These are phyloP conservation scores for Phallusia fumigata DNA, from an alignment of 23 tunicate genomes.

Conservation along the genomic window DNA sequence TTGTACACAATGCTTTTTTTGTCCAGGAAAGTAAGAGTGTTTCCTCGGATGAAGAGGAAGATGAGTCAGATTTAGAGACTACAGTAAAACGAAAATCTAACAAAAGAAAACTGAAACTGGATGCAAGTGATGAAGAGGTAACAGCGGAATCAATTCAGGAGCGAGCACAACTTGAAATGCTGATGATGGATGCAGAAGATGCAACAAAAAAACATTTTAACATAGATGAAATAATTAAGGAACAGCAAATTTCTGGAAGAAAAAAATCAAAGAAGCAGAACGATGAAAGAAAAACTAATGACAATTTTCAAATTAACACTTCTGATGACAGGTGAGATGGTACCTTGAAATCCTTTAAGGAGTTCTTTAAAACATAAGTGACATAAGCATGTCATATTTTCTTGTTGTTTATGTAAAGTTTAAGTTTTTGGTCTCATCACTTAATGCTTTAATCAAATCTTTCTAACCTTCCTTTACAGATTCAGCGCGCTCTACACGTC, in stretches of 20 bases:
- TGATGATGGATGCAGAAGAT: slow-evolving; percentile 75
- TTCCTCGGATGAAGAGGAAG: slow-evolving; percentile 4
- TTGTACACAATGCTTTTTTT: too few species aligned
- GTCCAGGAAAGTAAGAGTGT: too few species aligned
- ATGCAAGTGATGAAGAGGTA: slow-evolving; percentile 15
- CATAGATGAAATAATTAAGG: slow-evolving; percentile 52
- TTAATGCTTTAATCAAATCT: too few species aligned
- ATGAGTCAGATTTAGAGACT: background rate
- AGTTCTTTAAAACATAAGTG: too few species aligned
- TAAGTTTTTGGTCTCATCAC: too few species aligned
- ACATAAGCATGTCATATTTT: too few species aligned
- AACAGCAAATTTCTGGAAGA: slow-evolving; percentile 34
- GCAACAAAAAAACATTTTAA: slow-evolving; percentile 53
- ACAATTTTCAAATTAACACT: slow-evolving; percentile 54
- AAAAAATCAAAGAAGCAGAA: slow-evolving; percentile 31
- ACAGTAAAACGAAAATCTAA: background rate
- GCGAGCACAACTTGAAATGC: slow-evolving; percentile 80
- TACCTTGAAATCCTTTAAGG: too few species aligned
- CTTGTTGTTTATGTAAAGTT: too few species aligned
- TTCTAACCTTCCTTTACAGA: slow-evolving; percentile 40
- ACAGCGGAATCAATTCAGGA: slow-evolving; percentile 35
- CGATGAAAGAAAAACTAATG: slow-evolving; percentile 13
- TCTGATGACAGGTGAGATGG: background rate
- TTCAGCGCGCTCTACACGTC: slow-evolving; percentile 70
- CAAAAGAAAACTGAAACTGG: slow-evolving; percentile 10